phyloP scores from a whole-genome alignment of 2,888 invertebrate genomes.

The Coleophora deauratella region DNA sequence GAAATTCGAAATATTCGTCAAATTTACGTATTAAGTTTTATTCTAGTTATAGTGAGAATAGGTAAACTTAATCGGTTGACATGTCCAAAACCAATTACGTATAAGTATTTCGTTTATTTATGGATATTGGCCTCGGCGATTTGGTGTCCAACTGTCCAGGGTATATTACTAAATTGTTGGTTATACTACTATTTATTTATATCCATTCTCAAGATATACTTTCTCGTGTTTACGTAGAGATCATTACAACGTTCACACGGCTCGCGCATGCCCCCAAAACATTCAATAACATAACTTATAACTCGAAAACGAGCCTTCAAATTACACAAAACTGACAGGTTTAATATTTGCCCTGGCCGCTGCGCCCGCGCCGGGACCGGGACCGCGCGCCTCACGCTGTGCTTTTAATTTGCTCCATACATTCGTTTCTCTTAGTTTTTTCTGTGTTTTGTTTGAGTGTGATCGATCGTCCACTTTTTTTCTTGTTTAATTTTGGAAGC shows the following conservation, averaged over 20 bases:
- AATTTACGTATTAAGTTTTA: no score
- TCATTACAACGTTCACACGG: slow-evolving; percentile 40
- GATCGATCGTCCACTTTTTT: slow-evolving; percentile 72
- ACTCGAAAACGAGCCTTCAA: slow-evolving; percentile 63
- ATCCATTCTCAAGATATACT: slow-evolving; percentile 42
- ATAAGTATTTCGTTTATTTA: no score
- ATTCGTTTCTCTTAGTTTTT: slow-evolving; percentile 62
- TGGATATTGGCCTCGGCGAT: slow-evolving; percentile 16
- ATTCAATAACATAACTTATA: slow-evolving; percentile 70
- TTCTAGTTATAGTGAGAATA: no score
- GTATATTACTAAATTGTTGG: slow-evolving; percentile 26
- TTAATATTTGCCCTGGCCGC: slow-evolving; percentile 65
- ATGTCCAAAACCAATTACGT: no score
- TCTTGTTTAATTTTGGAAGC: slow-evolving; percentile 65
- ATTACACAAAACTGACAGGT: slow-evolving; percentile 70
- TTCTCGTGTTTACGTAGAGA: slow-evolving; percentile 37
- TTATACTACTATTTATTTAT: slow-evolving; percentile 36
- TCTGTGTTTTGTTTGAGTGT: slow-evolving; percentile 67
- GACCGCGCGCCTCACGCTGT: slow-evolving; percentile 57
- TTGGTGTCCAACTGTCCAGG: slow-evolving; percentile 17
- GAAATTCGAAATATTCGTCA: no score
- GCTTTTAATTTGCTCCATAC: slow-evolving; percentile 72
- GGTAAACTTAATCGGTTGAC: no score
- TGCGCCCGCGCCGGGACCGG: slow-evolving; percentile 31
- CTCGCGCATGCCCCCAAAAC: slow-evolving; percentile 41